Base-by-base conservation (phyloP, 2,888 invertebrate species). In the Caenorhabditis imperialis region DNA sequence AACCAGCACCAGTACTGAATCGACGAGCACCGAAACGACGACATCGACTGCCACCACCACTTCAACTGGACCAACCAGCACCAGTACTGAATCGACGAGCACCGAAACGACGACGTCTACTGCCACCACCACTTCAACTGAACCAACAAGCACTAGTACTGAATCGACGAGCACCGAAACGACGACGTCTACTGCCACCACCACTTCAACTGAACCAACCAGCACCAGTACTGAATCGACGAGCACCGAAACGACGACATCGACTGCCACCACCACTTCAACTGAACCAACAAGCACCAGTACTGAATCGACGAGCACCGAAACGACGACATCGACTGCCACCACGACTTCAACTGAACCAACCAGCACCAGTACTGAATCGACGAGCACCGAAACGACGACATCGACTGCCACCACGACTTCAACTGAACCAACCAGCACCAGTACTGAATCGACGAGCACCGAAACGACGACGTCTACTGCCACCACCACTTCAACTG, bases 21-120 rank as follows among this genome's bases (percentile, higher is more conserved):
- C 30, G 30, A 30, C 30, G 6, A 30, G 7, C 6, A 30, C 30
- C 30, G 30, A 30, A 30, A 6, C n/a, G n/a, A n/a, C n/a, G n/a
- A n/a, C n/a, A n/a, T n/a, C 30, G 30, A 7, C 30, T 42, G 16
- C 42, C 42, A 42, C 42, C 16, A 40, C 40, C 10, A 25, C n/a
- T n/a, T n/a, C n/a, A n/a, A n/a, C 38, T 20, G 42, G 8, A 25
- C 8, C 40, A 27, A 25, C 55, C n/a, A 54, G 30, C 33, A 37
- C 40, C 2, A 37, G 16, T 35, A 40, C 38, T 35, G n/a, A 12
- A 20, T 35, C 55, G 16, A 42, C 42, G 4, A 42, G 18, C 3
- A 42, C 42, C 6, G 42, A 16, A 6, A 16, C 42, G 20, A 7
- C 42, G n/a, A n/a, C n/a, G n/a, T n/a, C n/a, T n/a, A n/a, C n/a